A percentile compares a stretch with the other conserved stretches of the same genome.
Conservation (phyloP, 2,113 vertebrate species). For the Odocoileus hemionus region DNA sequence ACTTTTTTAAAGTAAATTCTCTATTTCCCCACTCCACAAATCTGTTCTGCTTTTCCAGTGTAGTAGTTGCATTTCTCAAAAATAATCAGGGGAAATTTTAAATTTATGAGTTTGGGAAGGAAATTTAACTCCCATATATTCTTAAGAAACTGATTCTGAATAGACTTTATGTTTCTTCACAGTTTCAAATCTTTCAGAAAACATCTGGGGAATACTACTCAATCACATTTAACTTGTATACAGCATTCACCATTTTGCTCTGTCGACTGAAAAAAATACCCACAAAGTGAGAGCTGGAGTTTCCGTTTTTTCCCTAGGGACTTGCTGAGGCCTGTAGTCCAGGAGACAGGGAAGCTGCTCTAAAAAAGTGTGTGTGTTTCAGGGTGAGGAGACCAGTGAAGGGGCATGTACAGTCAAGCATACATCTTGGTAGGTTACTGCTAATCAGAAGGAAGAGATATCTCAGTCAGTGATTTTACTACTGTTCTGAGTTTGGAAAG, state of each 20-base stretch:
- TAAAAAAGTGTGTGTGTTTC: background rate
- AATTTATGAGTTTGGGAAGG: background rate
- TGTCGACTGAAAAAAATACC: background rate
- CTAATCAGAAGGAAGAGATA: background rate
- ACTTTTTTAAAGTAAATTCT: background rate
- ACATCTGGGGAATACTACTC: background rate
- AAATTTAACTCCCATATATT: background rate
- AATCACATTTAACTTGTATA: background rate
- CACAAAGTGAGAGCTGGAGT: background rate
- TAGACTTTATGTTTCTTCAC: background rate
- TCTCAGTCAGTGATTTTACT: background rate
- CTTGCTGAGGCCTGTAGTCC: background rate
- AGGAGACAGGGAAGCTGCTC: too few relatives aligned
- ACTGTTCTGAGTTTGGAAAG: background rate
- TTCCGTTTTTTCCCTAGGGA: background rate
- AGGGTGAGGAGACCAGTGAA: background rate
- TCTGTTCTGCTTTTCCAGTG: background rate
- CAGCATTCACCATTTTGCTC: background rate
- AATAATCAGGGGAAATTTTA: background rate
- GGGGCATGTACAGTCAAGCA: background rate
- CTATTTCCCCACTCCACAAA: background rate
- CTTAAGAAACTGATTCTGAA: background rate
- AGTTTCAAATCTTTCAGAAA: background rate
- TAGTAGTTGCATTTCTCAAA: slow-evolving; percentile 5
- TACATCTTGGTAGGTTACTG: background rate